Conservation (phyloP, 2,888 invertebrate genomes). For the Polyploca ridens region DNA sequence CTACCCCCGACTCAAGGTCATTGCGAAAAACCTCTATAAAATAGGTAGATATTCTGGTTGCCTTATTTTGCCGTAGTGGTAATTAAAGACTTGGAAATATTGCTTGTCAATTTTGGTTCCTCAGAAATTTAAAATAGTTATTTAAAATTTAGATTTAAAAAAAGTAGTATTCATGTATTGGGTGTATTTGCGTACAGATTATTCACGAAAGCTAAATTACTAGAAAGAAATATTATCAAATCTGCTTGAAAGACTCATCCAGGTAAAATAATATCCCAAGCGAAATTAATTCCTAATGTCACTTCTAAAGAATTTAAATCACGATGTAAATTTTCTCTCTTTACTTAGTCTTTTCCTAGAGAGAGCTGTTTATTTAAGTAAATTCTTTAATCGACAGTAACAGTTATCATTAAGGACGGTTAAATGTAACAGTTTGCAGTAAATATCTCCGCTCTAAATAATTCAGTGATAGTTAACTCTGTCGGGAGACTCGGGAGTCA, state of each 20-base stretch:
- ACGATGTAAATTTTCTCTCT: background rate
- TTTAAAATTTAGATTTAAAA: too few relatives aligned
- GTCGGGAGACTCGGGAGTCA: slow-evolving; percentile 23
- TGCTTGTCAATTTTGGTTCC: too few relatives aligned
- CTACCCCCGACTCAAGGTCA: slow-evolving; percentile 4
- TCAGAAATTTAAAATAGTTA: too few relatives aligned
- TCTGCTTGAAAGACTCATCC: too few relatives aligned
- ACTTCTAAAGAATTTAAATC: too few relatives aligned
- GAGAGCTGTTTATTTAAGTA: background rate
- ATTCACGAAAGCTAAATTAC: too few relatives aligned
- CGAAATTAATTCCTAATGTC: too few relatives aligned
- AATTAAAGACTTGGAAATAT: background rate
- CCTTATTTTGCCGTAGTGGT: background rate
- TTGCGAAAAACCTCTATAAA: background rate
- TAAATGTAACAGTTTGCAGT: slow-evolving; percentile 3
- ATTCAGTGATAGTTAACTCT: slow-evolving; percentile 31
- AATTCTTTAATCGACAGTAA: background rate
- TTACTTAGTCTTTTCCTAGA: background rate
- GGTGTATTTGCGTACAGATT: too few relatives aligned
- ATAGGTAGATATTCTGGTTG: background rate
- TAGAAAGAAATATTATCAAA: too few relatives aligned
- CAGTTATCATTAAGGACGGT: background rate
- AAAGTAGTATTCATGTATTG: too few relatives aligned
- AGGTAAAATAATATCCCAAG: too few relatives aligned
- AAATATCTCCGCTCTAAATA: slow-evolving; percentile 27